Percentiles rank a stretch among this genome's conserved stretches.
Conservation (phyloP, 1,140 invertebrate genomes). For the Coboldia fuscipes region DNA sequence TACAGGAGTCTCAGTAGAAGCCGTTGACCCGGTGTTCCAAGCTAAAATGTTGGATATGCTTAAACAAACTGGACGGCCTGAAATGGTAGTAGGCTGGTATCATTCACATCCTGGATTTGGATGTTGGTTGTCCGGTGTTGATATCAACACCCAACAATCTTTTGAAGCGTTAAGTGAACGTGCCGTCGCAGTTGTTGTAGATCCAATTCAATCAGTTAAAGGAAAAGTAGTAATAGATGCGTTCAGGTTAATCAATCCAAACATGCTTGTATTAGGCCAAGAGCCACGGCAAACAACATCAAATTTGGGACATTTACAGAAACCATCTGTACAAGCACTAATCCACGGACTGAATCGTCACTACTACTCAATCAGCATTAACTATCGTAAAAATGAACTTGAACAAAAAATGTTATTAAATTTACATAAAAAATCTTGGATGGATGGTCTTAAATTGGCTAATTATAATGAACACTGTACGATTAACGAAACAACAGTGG, state of each 20-base stretch:
- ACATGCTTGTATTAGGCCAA: conserved; percentile 97
- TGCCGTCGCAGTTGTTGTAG: conserved; percentile 97
- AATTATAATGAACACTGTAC: conserved; percentile 91
- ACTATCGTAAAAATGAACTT: conserved; percentile 96
- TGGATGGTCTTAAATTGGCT: conserved; percentile 86
- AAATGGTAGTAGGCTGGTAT: conserved; percentile 99
- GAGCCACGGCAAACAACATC: conserved; percentile 98
- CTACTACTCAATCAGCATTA: conserved; percentile 99
- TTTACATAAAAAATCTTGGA: conserved; percentile 98
- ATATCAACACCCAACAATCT: conserved; percentile 99
- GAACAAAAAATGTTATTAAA: conserved; percentile 99
- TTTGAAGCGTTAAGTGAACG: conserved; percentile 96
- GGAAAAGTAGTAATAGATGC: conserved; percentile 92
- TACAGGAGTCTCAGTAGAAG: conserved; percentile 93
- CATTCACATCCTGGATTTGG: conserved; percentile 99
- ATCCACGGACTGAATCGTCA: conserved; percentile 98
- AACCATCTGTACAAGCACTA: conserved; percentile 97
- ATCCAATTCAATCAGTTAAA: conserved; percentile 99
- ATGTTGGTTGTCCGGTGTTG: conserved; percentile 98
- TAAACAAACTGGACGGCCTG: conserved; percentile 93
- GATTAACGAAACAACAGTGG: conserved; percentile 77
- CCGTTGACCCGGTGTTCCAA: conserved; percentile 99
- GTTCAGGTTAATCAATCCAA: conserved; percentile 93
- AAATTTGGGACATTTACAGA: conserved; percentile 95
- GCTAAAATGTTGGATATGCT: conserved; percentile 99